phyloP scores from a whole-genome alignment of 2,797 vertebrate genomes.

The Acestrorhynchus altus region DNA sequence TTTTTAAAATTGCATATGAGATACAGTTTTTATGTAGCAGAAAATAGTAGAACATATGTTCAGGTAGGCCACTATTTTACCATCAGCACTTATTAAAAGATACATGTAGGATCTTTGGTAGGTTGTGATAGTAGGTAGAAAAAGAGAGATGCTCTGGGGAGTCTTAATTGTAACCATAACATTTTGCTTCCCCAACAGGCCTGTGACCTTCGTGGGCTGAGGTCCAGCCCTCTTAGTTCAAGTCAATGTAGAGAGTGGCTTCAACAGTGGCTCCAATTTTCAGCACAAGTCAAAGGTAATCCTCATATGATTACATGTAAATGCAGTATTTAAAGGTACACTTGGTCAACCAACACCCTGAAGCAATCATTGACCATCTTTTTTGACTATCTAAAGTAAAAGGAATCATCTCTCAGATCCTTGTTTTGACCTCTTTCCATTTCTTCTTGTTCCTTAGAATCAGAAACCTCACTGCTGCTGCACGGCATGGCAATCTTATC shows the following conservation, averaged over 20 bases:
- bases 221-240: constrained; percentile 64
- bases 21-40: too few relatives aligned
- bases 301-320: background rate
- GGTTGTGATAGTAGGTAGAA: background rate
- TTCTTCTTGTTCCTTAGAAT: constrained; percentile 64
- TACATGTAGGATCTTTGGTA: too few relatives aligned
- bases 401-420: background rate
- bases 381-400: too few relatives aligned
- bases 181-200: constrained; percentile 68
- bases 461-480: constrained; percentile 77
- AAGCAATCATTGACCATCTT: too few relatives aligned
- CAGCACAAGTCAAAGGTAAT: constrained; percentile 77
- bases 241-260: constrained; percentile 77
- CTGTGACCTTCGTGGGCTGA: constrained; percentile 81
- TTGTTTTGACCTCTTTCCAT: background rate
- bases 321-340: background rate
- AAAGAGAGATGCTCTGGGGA: background rate
- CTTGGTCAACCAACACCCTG: too few relatives aligned
- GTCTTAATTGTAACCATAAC: background rate
- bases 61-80: too few relatives aligned
- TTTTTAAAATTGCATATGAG: too few relatives aligned
- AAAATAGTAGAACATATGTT: too few relatives aligned
- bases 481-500: constrained; percentile 81
- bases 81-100: too few relatives aligned
- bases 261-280: constrained; percentile 79